These are phyloP conservation scores for Nowickia ferox DNA, from an alignment of 2,888 invertebrate genomes.

Conservation along the genomic window DNA sequence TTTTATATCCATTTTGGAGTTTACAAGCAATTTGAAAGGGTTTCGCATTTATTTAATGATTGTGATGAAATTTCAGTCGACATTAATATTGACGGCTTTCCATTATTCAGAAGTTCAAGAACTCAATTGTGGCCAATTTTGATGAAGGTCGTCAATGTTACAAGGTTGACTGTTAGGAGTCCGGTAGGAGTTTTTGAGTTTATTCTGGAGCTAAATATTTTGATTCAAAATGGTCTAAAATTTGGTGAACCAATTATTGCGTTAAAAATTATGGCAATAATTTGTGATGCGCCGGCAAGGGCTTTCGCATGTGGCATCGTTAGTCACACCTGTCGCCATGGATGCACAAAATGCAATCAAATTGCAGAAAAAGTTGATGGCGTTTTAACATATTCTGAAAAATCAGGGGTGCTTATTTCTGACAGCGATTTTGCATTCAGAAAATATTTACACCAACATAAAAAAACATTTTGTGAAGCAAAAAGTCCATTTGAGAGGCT, in stretches of 20 bases:
- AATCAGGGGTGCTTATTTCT: slow-evolving; percentile 43
- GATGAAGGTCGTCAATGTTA: slow-evolving; percentile 20
- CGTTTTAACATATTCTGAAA: slow-evolving; percentile 40
- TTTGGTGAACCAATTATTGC: slow-evolving; percentile 7
- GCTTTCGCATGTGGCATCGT: slow-evolving; percentile 8
- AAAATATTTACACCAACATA: slow-evolving; percentile 50
- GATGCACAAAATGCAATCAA: background rate
- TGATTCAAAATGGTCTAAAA: slow-evolving; percentile 1
- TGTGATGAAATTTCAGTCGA: slow-evolving; percentile 45
- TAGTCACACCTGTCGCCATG: background rate
- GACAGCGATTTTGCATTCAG: slow-evolving; percentile 49
- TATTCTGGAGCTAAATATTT: too few species aligned
- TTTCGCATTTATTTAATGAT: slow-evolving; percentile 28
- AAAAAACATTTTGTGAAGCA: slow-evolving; percentile 30
- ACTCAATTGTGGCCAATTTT: too few species aligned
- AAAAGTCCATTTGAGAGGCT: slow-evolving; percentile 40
- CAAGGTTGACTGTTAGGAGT: slow-evolving; percentile 26
- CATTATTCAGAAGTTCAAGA: slow-evolving; percentile 8
- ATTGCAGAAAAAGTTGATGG: slow-evolving; percentile 30
- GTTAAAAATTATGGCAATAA: slow-evolving; percentile 29
- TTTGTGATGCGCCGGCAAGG: slow-evolving; percentile 32
- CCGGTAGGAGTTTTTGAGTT: slow-evolving; percentile 18
- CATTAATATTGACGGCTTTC: slow-evolving; percentile 48
- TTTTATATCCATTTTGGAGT: slow-evolving; percentile 13
- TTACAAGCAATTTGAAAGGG: too few species aligned